Conservation (phyloP, 53 echinoderm and acorn worm species). For the Holothuria leucospilota region DNA sequence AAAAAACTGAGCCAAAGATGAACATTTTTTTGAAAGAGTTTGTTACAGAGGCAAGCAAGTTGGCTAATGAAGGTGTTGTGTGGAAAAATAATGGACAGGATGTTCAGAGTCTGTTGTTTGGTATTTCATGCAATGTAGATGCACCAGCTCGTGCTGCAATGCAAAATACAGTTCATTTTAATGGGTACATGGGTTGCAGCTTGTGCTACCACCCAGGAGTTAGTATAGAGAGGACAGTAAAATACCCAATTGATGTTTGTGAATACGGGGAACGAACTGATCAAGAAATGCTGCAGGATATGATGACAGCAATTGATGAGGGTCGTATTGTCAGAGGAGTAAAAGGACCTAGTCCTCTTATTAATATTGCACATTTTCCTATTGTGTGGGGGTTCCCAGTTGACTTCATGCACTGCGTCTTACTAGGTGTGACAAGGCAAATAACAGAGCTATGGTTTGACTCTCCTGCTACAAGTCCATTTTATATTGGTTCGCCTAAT, state of each 20-base stretch:
- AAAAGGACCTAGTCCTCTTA: constrained; percentile 56
- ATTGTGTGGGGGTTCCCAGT: constrained; percentile 59
- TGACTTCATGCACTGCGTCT: constrained; percentile 65
- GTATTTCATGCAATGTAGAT: constrained; percentile 56
- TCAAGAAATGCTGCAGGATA: constrained; percentile 50
- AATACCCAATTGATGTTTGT: constrained; percentile 56
- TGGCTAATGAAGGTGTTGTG: not conserved
- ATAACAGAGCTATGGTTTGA: constrained; percentile 62
- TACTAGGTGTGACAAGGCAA: constrained; percentile 62
- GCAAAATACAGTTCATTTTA: constrained; percentile 64
- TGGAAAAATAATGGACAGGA: constrained; percentile 14
- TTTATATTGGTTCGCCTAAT: constrained; percentile 59
- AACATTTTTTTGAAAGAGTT: not conserved
- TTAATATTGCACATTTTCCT: constrained; percentile 46
- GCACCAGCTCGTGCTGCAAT: constrained; percentile 61
- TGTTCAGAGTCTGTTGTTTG: constrained; percentile 55
- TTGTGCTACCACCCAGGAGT: constrained; percentile 64
- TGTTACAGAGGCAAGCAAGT: constrained; percentile 22
- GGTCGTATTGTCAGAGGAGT: constrained; percentile 54
- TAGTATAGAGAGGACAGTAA: constrained; percentile 18
- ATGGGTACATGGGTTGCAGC: constrained; percentile 65
- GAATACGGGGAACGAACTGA: constrained; percentile 48
- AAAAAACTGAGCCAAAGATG: constrained; percentile 41
- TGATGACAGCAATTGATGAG: constrained; percentile 51
- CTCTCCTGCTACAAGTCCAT: constrained; percentile 39